These are phyloP conservation scores for Aspiorhynchus laticeps DNA, from an alignment of 2,113 vertebrate genomes.

Conservation along the genomic window DNA sequence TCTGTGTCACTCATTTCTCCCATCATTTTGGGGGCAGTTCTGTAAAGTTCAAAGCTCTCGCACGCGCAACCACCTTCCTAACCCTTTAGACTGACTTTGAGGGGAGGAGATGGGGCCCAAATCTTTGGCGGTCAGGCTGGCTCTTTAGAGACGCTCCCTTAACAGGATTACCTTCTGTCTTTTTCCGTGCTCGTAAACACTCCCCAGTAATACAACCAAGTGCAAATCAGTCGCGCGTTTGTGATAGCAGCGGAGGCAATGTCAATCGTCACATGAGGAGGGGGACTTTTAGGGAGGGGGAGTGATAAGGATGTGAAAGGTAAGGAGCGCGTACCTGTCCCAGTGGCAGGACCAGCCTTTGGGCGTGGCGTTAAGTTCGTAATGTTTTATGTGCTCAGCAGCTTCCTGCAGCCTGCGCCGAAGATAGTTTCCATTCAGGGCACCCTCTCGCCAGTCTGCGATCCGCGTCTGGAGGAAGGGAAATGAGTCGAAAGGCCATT, in stretches of 20 bases:
- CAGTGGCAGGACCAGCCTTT: constrained; percentile 99
- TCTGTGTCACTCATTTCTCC: constrained; percentile 69
- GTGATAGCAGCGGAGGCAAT: constrained; percentile 85
- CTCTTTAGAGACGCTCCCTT: constrained; percentile 70
- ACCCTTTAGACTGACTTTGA: constrained; percentile 76
- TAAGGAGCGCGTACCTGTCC: constrained; percentile 99
- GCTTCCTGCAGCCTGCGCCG: constrained; percentile 98
- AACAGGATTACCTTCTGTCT: constrained; percentile 60
- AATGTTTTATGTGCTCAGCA: constrained; percentile 99
- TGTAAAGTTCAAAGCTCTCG: constrained; percentile 98
- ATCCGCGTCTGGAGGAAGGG: constrained; percentile 86
- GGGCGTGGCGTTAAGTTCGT: constrained; percentile 99
- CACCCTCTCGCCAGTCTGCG: constrained; percentile 97
- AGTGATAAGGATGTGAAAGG: constrained; percentile 98
- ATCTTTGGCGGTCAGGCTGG: constrained; percentile 70
- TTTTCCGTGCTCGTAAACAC: constrained; percentile 55
- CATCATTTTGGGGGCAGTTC: constrained; percentile 80
- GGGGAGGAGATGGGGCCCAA: constrained; percentile 65
- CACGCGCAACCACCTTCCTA: constrained; percentile 87
- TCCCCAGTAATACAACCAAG: constrained; percentile 51
- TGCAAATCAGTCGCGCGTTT: constrained; percentile 68
- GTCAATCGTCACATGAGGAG: constrained; percentile 78
- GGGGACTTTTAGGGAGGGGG: constrained; percentile 69
- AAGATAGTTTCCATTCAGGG: constrained; percentile 96
- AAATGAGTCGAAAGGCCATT: not conserved